Percentiles rank a stretch among this genome's conserved stretches.
phyloP scores from a whole-genome alignment of 2,113 vertebrate genomes.

The Pangasianodon hypophthalmus region DNA sequence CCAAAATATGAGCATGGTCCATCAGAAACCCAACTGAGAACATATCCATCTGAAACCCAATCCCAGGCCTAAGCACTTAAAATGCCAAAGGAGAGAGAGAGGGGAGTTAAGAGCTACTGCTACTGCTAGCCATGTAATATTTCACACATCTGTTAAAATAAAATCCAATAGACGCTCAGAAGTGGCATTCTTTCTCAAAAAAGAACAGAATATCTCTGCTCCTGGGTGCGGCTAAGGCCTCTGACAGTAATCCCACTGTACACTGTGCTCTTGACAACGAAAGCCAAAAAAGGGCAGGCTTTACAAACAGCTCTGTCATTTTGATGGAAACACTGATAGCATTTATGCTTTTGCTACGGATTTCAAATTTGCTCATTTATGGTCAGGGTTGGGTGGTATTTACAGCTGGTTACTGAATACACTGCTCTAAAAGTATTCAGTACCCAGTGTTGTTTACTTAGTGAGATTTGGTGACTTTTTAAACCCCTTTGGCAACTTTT shows the following conservation, averaged over 20 bases:
- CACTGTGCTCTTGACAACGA: not conserved
- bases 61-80: not conserved
- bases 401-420: not conserved
- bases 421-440: not conserved
- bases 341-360: not conserved
- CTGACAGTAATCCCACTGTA: not conserved
- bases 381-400: not conserved
- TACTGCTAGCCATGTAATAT: constrained; percentile 63
- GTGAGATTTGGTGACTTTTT: not conserved
- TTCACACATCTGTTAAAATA: constrained; percentile 78
- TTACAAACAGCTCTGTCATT: constrained; percentile 28
- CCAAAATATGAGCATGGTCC: not conserved
- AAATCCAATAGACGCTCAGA: constrained; percentile 70
- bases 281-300: constrained; percentile 45
- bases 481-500: not conserved
- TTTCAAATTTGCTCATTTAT: not conserved
- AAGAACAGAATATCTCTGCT: not conserved
- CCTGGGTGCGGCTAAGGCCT: constrained; percentile 30
- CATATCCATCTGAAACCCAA: not conserved
- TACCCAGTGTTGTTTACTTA: not conserved
- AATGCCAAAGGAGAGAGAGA: constrained; percentile 7
- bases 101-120: constrained; percentile 9
- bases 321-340: not conserved
- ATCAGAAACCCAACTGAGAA: not conserved
- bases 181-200: constrained; percentile 61